Base-by-base conservation (phyloP, 2,888 invertebrate species). In the Caenorhabditis plicata region DNA sequence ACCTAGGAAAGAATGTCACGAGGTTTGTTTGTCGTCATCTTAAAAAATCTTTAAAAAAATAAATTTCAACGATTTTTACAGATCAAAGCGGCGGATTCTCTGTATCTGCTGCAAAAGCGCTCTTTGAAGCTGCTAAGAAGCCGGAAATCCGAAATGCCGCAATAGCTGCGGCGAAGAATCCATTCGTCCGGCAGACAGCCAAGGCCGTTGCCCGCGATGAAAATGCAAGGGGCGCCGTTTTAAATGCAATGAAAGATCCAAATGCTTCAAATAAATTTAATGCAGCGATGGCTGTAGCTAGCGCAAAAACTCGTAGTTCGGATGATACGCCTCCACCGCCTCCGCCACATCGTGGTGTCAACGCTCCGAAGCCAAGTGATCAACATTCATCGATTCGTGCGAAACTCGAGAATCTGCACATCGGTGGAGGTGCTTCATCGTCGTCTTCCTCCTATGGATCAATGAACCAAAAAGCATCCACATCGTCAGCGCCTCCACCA, bases 121-220 rank as follows among this genome's bases (percentile, higher is more conserved):
- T 71, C 3, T 71, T 71, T 42, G 71, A 71, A 40, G 63, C 68
- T 8, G 68, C 67, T 8, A 71, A 69, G 48, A 64, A 58, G 33
- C 71, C 71, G 19, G 71, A 69, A 38, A 56, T 68, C 26, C 57
- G 65, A 26, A 61, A 60, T 27, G 56, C 67, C 3, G 66, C 63
- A 1, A 25, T 63, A 3, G 63, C 68, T 4, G 68, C 68, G 1
- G 67, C 71, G 8, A 68, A 71, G 47, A 71, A 71, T 52, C 71
- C 71, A 8, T 56, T 58, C 29, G 60, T 71, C 13, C 44, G 71
- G 13, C 63, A 63, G 44, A 54, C 67, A 11, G 70, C 70, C 29
- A 64, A 61, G 25, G 62, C 63, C 25, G 70, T 65, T 5, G 70
- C 70, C 1, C 63, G 68, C 39, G 62, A 70, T 38, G 55, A 55